Evolutionary conservation across 2,888 invertebrate species (phyloP).

Genomic region (Lampropteryx suffumata): DNA sequence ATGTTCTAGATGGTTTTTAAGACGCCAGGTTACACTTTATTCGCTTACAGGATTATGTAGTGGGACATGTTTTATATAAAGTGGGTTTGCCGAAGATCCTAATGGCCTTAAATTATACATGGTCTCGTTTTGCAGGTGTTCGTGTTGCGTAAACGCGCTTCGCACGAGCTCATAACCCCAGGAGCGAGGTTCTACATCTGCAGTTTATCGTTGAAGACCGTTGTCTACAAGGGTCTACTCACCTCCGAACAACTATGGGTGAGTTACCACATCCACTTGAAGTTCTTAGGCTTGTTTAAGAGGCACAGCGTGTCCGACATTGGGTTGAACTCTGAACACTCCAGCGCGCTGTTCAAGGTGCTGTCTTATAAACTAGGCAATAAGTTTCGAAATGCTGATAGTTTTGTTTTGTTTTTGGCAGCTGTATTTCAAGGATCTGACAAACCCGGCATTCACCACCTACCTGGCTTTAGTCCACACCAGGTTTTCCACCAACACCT

Average conservation of each 20-base stretch:
- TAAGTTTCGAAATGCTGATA: too few species aligned
- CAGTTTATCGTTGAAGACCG: conserved; percentile 93
- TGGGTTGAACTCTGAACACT: too few species aligned
- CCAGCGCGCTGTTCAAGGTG: too few species aligned
- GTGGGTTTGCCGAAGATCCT: too few species aligned
- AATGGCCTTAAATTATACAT: too few species aligned
- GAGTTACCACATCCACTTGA: conserved; percentile 31
- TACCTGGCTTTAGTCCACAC: conserved; percentile 98
- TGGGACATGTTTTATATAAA: too few species aligned
- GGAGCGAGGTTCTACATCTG: conserved; percentile 97
- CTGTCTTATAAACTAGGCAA: too few species aligned
- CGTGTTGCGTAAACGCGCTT: conserved; percentile 95
- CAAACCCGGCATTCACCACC: conserved; percentile 92
- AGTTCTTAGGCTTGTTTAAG: too few species aligned
- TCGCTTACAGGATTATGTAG: too few species aligned
- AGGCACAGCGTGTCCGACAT: too few species aligned
- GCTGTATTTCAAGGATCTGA: conserved; percentile 88
- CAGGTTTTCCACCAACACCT: conserved; percentile 99
- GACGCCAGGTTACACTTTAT: too few species aligned
- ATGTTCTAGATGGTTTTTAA: too few species aligned
- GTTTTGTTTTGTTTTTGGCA: conserved; percentile 54
- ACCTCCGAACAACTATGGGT: conserved; percentile 97
- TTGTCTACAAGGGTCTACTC: conserved; percentile 99
- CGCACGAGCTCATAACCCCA: conserved; percentile 92
- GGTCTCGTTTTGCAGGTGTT: conserved; percentile 86